Evolutionary conservation across 2,797 vertebrate species (phyloP), one percentile per base, ranked within the genome.

Genomic region (Myiotriccus ornatus): DNA sequence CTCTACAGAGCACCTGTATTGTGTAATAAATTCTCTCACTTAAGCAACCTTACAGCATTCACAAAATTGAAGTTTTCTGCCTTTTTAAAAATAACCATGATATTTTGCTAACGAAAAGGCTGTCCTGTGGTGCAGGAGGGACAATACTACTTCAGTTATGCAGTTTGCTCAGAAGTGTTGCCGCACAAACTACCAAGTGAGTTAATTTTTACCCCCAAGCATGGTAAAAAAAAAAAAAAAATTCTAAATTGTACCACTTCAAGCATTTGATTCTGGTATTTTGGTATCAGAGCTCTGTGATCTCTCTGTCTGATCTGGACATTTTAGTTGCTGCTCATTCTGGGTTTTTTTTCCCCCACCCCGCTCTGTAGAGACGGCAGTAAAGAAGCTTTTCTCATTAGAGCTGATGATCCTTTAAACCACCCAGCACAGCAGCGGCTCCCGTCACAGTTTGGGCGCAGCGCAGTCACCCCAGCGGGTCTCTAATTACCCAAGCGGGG

Each of bases 1-100:
- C 78, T 80, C 44, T 67, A 41, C 70, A 74, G 77, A 73, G 76
- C 77, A 93, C 79, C 79, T 96, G 83, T 80, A 43, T 32, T 32
- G 59, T 63, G 46, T 63, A 63, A 84, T 86, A 67, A 90, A 91
- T 91, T 53, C 10, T 15, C 24, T 23, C n/a, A 63, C 34, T 89
- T 84, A 71, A 73, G 53, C 69, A n/a, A 9, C 49, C 37, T 39
- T 63, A 30, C 12, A 63, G 55, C 60, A 88, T 86, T 76, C 65
- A 35, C n/a, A 17, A 73, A 78, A n/a, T 75, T 20, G 53, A 79
- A 47, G 4, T 67, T 81, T 65, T 81, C 55, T 79, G 27, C 49
- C 69, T 86, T 76, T 89, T 90, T 23, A 49, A 90, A 73, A 84
- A 67, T 53, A 23, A 84, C 25, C 15, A 2, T 56, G 37, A 11